Evolutionary conservation across 2,888 invertebrate genomes (phyloP).

Genomic region (Mythimna impura): DNA sequence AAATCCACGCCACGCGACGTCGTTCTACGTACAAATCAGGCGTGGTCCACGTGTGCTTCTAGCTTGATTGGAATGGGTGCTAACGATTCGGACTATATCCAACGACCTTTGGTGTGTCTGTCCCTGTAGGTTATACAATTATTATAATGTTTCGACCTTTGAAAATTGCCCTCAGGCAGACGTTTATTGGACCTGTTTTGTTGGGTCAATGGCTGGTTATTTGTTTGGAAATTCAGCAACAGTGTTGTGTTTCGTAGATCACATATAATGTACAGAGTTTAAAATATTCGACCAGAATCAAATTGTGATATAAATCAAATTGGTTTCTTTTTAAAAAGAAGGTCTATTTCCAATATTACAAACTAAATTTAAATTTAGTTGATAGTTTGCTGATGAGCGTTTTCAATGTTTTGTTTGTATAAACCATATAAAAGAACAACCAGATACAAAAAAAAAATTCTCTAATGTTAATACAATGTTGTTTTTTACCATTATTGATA

Average conservation of each 20-base stretch:
- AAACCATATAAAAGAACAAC: no score
- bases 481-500: no score
- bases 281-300: background rate
- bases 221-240: conserved; percentile 24
- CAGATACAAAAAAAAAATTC: no score
- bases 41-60: no score
- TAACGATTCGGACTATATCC: background rate
- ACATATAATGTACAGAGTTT: background rate
- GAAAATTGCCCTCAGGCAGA: background rate
- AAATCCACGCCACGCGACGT: no score
- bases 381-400: no score
- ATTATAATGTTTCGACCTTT: conserved; percentile 13
- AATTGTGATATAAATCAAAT: background rate
- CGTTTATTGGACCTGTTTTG: conserved; percentile 29
- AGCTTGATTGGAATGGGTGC: background rate
- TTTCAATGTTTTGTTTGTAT: no score
- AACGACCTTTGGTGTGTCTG: background rate
- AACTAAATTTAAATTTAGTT: no score
- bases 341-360: no score
- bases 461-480: no score
- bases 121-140: background rate
- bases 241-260: background rate
- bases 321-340: background rate
- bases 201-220: conserved; percentile 34
- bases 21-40: no score